phyloP scores from a whole-genome alignment of 1,140 invertebrate species.

The Pachyrhynchus sulphureomaculatus region DNA sequence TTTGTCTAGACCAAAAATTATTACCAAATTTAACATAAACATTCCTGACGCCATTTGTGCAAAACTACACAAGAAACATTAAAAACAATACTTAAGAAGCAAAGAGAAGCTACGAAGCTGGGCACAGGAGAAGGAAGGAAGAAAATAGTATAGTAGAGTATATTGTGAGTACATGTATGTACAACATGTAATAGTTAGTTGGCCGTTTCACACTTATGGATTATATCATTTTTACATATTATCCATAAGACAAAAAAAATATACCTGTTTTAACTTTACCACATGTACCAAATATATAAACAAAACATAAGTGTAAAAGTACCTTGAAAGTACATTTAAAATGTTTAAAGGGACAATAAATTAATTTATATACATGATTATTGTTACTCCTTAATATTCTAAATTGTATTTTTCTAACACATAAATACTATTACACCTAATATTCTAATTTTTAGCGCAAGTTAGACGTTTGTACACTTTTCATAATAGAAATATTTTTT shows the following conservation, averaged over 20 bases:
- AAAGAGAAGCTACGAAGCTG: constrained; percentile 39
- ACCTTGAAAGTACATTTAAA: not conserved
- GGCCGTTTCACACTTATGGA: not conserved
- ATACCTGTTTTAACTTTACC: not conserved
- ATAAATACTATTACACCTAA: not conserved
- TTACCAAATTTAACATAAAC: constrained; percentile 11
- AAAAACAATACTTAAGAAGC: constrained; percentile 23
- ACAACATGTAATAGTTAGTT: constrained; percentile 22
- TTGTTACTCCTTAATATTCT: not conserved
- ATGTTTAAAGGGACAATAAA: not conserved
- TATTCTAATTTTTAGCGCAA: constrained; percentile 2
- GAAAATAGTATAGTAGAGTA: constrained; percentile 10
- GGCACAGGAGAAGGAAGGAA: constrained; percentile 28
- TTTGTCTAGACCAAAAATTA: constrained; percentile 1
- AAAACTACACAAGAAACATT: constrained; percentile 9
- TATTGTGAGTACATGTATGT: constrained; percentile 32
- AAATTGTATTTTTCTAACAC: constrained; percentile 1
- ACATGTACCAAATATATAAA: not conserved
- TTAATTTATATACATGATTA: constrained; percentile 7
- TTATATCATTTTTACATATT: no score
- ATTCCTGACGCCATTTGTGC: constrained; percentile 23
- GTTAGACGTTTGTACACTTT: not conserved
- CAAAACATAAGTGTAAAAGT: not conserved
- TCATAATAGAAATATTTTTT: not conserved
- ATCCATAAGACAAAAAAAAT: not conserved